Evolutionary conservation across 2,888 invertebrate species (phyloP).

Genomic region (Anoplius nigerrimus): DNA sequence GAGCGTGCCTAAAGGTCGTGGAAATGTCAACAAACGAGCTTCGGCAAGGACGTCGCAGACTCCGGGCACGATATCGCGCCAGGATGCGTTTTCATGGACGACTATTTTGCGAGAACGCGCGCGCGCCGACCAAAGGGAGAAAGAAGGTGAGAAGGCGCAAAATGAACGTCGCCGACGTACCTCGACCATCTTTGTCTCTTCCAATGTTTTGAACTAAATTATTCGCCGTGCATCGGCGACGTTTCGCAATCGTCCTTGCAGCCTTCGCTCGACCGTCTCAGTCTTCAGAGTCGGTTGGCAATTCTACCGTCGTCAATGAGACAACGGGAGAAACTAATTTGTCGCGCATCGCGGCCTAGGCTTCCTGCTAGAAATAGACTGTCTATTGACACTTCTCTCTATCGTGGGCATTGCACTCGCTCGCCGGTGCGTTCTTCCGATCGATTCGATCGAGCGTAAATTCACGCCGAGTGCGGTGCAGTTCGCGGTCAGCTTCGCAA

Average conservation of each 20-base stretch:
- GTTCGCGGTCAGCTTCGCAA: slow-evolving; percentile 11
- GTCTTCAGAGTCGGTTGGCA: no score
- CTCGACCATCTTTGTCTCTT: neutral
- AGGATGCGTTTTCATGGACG: slow-evolving; percentile 39
- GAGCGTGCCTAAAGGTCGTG: slow-evolving; percentile 52
- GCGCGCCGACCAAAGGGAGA: neutral
- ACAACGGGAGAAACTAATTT: no score
- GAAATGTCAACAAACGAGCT: slow-evolving; percentile 58
- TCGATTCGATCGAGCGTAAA: neutral
- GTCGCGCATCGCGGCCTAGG: no score
- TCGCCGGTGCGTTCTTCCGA: neutral
- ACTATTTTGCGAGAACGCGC: neutral
- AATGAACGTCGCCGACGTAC: neutral
- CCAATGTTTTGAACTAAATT: no score
- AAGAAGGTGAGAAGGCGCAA: neutral
- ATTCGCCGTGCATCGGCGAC: no score
- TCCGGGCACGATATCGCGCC: slow-evolving; percentile 12
- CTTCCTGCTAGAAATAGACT: no score
- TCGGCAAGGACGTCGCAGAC: slow-evolving; percentile 43
- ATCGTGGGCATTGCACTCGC: no score
- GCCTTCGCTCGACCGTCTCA: no score
- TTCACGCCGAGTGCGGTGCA: neutral
- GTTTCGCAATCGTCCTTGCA: no score
- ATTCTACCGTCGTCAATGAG: no score
- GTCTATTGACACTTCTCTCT: no score